Evolutionary conservation across 1,140 invertebrate species (phyloP).

Genomic region (Lasioglossum albipes): DNA sequence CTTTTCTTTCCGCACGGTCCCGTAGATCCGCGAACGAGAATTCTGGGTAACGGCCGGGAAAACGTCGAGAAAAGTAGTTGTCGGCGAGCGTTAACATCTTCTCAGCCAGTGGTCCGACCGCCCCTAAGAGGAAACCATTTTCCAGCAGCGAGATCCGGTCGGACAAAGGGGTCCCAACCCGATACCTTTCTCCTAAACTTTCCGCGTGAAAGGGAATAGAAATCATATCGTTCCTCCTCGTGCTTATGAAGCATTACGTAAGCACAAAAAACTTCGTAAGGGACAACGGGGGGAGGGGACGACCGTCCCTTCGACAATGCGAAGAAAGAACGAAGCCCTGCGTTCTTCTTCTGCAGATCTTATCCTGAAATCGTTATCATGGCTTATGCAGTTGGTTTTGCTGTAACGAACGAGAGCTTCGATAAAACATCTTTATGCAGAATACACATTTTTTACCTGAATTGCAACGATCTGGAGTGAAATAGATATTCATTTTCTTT

Average conservation of each 20-base stretch:
- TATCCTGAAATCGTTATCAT: no score
- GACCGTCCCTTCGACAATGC: neutral
- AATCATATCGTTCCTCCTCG: constrained; percentile 34
- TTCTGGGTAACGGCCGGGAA: constrained; percentile 49
- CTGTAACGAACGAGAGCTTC: no score
- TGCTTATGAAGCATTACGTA: constrained; percentile 41
- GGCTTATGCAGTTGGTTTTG: no score
- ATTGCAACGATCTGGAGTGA: no score
- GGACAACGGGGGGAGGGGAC: neutral
- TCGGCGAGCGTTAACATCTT: constrained; percentile 63
- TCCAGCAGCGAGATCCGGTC: constrained; percentile 26
- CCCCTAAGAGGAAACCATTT: constrained; percentile 44
- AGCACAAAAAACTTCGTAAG: neutral
- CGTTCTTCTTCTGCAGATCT: neutral
- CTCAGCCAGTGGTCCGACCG: constrained; percentile 10
- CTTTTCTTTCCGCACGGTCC: neutral
- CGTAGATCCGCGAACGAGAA: constrained; percentile 37
- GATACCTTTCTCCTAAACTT: constrained; percentile 36
- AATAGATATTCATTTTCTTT: no score
- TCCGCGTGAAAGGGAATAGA: constrained; percentile 20
- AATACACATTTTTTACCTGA: no score
- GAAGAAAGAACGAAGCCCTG: neutral
- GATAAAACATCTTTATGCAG: no score
- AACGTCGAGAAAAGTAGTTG: constrained; percentile 66
- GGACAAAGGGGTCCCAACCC: constrained; percentile 25